Conservation (phyloP, 2,888 invertebrate species). For the Panopea generosa region DNA sequence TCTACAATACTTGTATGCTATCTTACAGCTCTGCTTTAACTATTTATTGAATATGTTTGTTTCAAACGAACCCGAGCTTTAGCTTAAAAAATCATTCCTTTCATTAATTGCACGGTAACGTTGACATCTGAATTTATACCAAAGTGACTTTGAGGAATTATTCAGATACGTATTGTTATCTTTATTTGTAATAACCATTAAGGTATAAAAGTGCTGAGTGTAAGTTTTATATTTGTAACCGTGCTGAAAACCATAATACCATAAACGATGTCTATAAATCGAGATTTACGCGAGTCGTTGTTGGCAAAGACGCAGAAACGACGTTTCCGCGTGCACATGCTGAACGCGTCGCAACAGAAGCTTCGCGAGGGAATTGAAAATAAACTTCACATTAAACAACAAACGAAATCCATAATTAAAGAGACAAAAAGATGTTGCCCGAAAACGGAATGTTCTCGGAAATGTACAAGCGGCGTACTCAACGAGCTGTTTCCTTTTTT, state of each 20-base stretch:
- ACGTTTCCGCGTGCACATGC: conserved; percentile 65
- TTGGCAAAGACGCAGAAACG: conserved; percentile 49
- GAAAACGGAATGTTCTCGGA: conserved; percentile 66
- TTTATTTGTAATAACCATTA: background rate
- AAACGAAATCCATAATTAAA: conserved; percentile 29
- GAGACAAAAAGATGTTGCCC: conserved; percentile 55
- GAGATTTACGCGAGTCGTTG: conserved; percentile 52
- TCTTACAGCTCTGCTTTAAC: conserved; percentile 18
- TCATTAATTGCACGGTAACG: too few relatives aligned
- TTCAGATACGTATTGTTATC: background rate
- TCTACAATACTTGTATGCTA: conserved; percentile 27
- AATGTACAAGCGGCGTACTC: conserved; percentile 68
- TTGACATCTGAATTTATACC: background rate
- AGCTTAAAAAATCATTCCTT: background rate
- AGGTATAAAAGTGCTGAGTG: too few relatives aligned
- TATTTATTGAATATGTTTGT: background rate
- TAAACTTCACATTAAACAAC: conserved; percentile 46
- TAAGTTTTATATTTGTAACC: background rate
- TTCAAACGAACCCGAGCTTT: background rate
- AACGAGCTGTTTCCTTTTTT: conserved; percentile 81
- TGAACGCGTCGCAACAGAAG: conserved; percentile 72
- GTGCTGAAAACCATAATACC: background rate
- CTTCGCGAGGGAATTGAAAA: conserved; percentile 67
- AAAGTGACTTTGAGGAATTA: background rate
- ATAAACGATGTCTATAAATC: conserved; percentile 33